phyloP scores from a whole-genome alignment of 2,797 vertebrate species.

The Vespertilio murinus region DNA sequence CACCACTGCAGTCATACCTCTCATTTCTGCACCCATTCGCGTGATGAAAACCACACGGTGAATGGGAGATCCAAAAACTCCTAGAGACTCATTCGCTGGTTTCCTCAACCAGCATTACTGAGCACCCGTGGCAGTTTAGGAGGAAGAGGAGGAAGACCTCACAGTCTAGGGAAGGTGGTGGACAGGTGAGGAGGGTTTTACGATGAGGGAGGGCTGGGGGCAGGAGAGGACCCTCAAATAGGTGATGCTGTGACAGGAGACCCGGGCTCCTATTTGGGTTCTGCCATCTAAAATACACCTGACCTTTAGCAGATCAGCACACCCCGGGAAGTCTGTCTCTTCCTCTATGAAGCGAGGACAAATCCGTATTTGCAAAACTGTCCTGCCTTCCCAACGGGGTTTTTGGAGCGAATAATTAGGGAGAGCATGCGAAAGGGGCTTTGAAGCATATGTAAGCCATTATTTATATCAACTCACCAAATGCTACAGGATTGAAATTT shows the following conservation, averaged over 20 bases:
- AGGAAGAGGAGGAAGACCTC: not conserved
- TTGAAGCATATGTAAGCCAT: not conserved
- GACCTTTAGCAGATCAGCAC: not conserved
- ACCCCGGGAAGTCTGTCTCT: not conserved
- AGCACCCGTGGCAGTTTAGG: not conserved
- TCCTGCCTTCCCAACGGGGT: not conserved
- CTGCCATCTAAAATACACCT: not conserved
- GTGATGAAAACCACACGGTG: not conserved
- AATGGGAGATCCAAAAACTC: not conserved
- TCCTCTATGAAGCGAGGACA: not conserved
- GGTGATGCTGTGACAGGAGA: not conserved
- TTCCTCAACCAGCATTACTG: not conserved
- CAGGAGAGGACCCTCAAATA: not conserved
- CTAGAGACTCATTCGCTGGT: not conserved
- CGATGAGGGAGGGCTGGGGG: not conserved
- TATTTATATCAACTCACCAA: slow-evolving; percentile 43
- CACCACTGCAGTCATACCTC: not conserved
- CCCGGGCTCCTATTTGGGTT: not conserved
- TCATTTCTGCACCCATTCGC: not conserved
- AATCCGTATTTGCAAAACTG: slow-evolving; percentile 27
- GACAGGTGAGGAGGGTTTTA: not conserved
- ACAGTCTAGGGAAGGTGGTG: not conserved
- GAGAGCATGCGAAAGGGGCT: not conserved
- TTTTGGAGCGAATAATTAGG: not conserved
- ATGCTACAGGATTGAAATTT: slow-evolving; percentile 39